These are phyloP conservation scores for Sinosuthora webbiana DNA, from an alignment of 2,113 vertebrate species.

Conservation along the genomic window DNA sequence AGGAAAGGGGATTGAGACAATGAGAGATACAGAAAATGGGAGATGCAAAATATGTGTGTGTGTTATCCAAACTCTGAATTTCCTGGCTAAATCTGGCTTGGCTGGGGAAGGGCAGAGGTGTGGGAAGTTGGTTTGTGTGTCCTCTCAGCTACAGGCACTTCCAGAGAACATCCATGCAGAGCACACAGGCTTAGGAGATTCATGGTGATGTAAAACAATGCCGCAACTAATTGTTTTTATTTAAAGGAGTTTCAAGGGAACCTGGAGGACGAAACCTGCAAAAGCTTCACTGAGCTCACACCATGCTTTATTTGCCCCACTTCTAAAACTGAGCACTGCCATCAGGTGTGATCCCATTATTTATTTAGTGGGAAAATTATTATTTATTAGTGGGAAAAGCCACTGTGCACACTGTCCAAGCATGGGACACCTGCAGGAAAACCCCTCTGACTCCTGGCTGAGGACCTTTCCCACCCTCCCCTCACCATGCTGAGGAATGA, in stretches of 20 bases:
- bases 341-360: background rate
- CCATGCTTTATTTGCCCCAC: background rate
- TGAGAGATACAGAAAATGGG: background rate
- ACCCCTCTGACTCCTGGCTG: background rate
- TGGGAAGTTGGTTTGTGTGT: background rate
- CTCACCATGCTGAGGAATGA: rapidly evolving
- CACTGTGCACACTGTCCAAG: rapidly evolving
- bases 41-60: rapidly evolving
- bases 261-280: background rate
- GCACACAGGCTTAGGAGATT: background rate
- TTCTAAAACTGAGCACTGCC: background rate
- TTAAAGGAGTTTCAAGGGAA: background rate
- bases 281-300: background rate
- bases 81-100: background rate
- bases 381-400: too few relatives aligned
- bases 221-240: background rate
- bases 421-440: background rate
- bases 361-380: too few relatives aligned
- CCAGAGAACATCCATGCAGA: rapidly evolving
- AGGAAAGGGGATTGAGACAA: background rate
- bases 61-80: background rate
- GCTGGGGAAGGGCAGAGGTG: background rate
- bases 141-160: background rate
- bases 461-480: background rate
- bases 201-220: rapidly evolving